Conservation (phyloP, 2,888 invertebrate genomes). For the Lochmaea capreae region DNA sequence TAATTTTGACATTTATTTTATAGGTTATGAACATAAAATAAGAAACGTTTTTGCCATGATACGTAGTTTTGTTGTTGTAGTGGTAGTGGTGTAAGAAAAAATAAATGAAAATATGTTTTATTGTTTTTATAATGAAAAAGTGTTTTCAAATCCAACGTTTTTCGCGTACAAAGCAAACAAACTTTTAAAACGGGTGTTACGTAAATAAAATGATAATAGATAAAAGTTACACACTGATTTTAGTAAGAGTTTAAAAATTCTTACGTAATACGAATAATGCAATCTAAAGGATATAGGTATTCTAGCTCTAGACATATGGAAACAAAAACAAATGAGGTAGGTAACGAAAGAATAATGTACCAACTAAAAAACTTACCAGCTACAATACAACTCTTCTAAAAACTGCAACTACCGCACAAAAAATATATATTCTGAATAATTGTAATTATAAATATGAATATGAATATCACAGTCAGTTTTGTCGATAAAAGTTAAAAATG, state of each 20-base stretch:
- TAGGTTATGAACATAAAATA: not conserved
- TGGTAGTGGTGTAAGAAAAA: not conserved
- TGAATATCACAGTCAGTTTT: slow-evolving; percentile 31
- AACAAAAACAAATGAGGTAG: not conserved
- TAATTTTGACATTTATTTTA: not conserved
- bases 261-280: not conserved
- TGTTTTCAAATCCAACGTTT: not conserved
- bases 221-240: slow-evolving; percentile 2
- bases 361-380: not conserved
- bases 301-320: not conserved
- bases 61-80: not conserved
- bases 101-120: not conserved
- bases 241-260: not conserved
- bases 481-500: slow-evolving; percentile 8
- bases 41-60: not conserved
- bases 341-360: not conserved
- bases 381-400: not conserved
- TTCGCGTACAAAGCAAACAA: not conserved
- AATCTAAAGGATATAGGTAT: not conserved
- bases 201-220: not conserved
- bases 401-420: not conserved
- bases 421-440: slow-evolving; percentile 4
- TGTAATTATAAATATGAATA: slow-evolving; percentile 14
- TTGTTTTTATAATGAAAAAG: not conserved
- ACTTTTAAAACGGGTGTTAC: not conserved